Percentiles rank a stretch among this genome's conserved stretches.
phyloP scores from a whole-genome alignment of 2,797 vertebrate species.

The Coilia nasus region DNA sequence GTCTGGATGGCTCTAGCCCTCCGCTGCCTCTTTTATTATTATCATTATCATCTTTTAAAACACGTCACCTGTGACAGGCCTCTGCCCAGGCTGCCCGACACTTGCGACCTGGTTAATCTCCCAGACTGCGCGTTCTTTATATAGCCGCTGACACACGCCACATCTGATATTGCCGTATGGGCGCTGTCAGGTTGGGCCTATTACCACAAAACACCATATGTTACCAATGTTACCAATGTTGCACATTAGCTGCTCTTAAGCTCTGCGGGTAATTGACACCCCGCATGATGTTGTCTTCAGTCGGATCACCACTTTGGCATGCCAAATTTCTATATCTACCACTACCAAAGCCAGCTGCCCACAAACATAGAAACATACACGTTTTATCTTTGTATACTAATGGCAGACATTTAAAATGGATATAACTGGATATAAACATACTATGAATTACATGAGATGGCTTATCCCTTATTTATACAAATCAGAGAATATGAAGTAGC shows the following conservation, averaged over 20 bases:
- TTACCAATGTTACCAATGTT: slow-evolving; percentile 52
- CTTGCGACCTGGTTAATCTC: slow-evolving; percentile 69
- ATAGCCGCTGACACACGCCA: slow-evolving; percentile 60
- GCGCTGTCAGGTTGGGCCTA: slow-evolving; percentile 51
- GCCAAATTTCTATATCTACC: slow-evolving; percentile 42
- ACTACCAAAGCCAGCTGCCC: slow-evolving; percentile 44
- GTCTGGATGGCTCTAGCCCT: slow-evolving; percentile 25
- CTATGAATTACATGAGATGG: background rate
- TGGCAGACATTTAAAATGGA: background rate
- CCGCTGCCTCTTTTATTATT: slow-evolving; percentile 51
- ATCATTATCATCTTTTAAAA: slow-evolving; percentile 60
- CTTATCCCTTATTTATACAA: too few species aligned
- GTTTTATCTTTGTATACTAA: background rate
- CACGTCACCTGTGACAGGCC: slow-evolving; percentile 68
- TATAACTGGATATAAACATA: background rate
- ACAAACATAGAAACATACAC: slow-evolving; percentile 31
- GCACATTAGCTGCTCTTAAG: slow-evolving; percentile 56
- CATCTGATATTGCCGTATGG: slow-evolving; percentile 56
- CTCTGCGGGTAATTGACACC: slow-evolving; percentile 64
- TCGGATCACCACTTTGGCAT: slow-evolving; percentile 50
- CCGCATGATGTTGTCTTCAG: slow-evolving; percentile 49
- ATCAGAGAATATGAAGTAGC: too few species aligned
- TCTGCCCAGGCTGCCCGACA: slow-evolving; percentile 58
- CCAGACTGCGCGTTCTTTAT: slow-evolving; percentile 65
- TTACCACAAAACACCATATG: slow-evolving; percentile 61